These are phyloP conservation scores for Trachelipus rathkii DNA, from an alignment of 1,140 invertebrate genomes.

Conservation along the genomic window DNA sequence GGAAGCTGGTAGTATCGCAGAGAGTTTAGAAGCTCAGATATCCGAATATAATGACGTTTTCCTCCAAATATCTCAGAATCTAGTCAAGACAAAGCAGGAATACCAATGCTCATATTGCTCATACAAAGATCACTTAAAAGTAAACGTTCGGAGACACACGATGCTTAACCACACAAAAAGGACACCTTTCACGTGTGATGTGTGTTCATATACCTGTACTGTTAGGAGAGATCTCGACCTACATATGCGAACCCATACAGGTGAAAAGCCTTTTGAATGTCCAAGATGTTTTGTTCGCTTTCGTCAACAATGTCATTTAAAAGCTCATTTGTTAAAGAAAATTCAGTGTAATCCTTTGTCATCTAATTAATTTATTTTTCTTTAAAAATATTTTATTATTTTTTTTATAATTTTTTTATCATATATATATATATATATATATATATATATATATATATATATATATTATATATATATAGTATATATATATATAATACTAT, in stretches of 20 bases:
- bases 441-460: too few relatives aligned
- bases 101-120: background rate
- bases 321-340: background rate
- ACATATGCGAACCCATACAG: constrained; percentile 27
- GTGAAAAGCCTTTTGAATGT: constrained; percentile 29
- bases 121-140: constrained; percentile 10
- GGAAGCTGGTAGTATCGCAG: too few relatives aligned
- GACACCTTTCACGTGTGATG: constrained; percentile 7
- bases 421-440: too few relatives aligned
- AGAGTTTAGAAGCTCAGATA: too few relatives aligned
- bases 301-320: background rate
- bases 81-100: too few relatives aligned
- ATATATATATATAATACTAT: too few relatives aligned
- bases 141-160: constrained; percentile 16
- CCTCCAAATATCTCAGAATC: too few relatives aligned
- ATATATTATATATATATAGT: too few relatives aligned
- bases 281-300: background rate
- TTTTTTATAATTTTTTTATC: too few relatives aligned
- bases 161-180: constrained; percentile 17
- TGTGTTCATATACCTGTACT: constrained; percentile 25
- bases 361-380: too few relatives aligned
- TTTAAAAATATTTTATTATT: too few relatives aligned
- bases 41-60: too few relatives aligned
- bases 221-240: constrained; percentile 5
- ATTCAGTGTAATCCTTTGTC: background rate